phyloP scores from a whole-genome alignment of 2,113 vertebrate species.

The Melospiza georgiana region DNA sequence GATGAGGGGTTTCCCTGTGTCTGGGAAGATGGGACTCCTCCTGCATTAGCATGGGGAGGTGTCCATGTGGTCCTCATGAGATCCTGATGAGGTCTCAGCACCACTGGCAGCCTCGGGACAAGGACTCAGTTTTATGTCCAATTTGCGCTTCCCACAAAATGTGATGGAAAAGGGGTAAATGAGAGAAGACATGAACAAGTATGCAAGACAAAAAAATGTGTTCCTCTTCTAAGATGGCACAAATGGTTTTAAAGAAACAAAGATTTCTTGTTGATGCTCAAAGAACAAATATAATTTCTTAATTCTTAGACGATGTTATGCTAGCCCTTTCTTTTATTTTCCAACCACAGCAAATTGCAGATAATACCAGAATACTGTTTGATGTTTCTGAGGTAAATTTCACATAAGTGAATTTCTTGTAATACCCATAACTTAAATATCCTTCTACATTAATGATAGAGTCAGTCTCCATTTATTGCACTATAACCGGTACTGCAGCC shows the following conservation, averaged over 20 bases:
- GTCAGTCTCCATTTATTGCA: background rate
- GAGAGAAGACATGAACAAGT: background rate
- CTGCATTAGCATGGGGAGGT: background rate
- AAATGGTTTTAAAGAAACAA: background rate
- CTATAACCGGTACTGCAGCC: background rate
- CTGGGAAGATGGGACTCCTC: background rate
- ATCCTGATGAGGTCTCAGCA: rapidly evolving
- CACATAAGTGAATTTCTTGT: background rate
- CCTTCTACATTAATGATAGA: background rate
- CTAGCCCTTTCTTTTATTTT: background rate
- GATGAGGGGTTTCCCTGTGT: rapidly evolving
- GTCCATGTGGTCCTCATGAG: rapidly evolving
- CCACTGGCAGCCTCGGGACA: rapidly evolving
- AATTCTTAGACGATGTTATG: background rate
- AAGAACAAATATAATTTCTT: background rate
- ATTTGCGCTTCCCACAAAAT: background rate
- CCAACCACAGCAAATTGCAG: background rate
- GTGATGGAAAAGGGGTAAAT: background rate
- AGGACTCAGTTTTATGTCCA: rapidly evolving
- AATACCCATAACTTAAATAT: background rate
- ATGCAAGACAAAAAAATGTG: rapidly evolving
- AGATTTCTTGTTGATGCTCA: background rate
- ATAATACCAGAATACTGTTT: background rate
- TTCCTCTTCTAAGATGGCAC: background rate
- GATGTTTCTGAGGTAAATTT: background rate